Conservation (phyloP, 1,140 invertebrate species). For the Nasonia vitripennis region DNA sequence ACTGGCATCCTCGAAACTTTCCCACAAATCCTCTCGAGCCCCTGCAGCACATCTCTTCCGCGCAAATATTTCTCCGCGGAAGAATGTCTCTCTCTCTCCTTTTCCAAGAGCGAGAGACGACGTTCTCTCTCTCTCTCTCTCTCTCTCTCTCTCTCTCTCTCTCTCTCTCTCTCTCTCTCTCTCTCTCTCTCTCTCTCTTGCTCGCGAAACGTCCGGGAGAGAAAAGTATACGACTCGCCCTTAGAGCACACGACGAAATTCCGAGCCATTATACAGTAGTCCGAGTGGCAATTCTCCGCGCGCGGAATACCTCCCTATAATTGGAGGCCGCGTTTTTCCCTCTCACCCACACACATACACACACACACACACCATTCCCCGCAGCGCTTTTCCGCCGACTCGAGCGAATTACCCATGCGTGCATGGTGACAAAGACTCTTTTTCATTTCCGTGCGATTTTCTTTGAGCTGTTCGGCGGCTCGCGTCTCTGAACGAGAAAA, state of each 20-base stretch:
- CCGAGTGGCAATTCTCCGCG: not conserved
- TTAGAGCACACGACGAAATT: slow-evolving; percentile 46
- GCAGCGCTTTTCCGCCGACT: slow-evolving; percentile 28
- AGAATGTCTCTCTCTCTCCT: too few species aligned
- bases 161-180: too few species aligned
- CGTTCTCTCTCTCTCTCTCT: too few species aligned
- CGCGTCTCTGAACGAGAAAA: too few species aligned
- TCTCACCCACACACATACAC: not conserved
- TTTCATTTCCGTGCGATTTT: not conserved
- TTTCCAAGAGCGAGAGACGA: too few species aligned
- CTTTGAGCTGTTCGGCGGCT: not conserved
- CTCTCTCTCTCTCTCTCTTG: too few species aligned
- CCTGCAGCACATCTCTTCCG: too few species aligned
- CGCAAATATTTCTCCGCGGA: too few species aligned
- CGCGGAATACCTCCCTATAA: slow-evolving; percentile 22
- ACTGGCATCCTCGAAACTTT: not conserved
- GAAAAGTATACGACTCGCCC: too few species aligned
- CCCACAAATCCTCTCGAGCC: not conserved
- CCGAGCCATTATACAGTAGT: slow-evolving; percentile 37
- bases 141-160: too few species aligned
- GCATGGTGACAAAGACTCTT: slow-evolving; percentile 21
- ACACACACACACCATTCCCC: not conserved
- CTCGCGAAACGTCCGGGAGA: too few species aligned
- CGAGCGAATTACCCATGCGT: slow-evolving; percentile 44
- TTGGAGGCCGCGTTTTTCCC: slow-evolving; percentile 33